Base-by-base conservation (phyloP, 2,888 invertebrate species). In the Scaptomyza polygonia region DNA sequence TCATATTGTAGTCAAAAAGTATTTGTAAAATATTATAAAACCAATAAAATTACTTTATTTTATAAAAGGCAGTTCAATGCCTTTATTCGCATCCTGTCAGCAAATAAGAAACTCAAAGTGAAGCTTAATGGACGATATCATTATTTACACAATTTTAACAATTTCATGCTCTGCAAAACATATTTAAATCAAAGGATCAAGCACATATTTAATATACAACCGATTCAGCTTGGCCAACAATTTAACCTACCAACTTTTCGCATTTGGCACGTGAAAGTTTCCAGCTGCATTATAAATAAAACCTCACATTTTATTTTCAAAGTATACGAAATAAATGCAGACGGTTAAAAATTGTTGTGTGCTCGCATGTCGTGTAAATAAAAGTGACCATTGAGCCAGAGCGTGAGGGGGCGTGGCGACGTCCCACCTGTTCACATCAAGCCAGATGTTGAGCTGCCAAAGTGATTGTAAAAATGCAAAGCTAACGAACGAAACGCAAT, bases 381-480 rank as follows among this genome's bases (percentile, higher is more conserved):
- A 67, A 88, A 87, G 68, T 81, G 88, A 85, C 86, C 88, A 78
- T 79, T 77, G 82, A 67, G 62, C 59, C 63, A 59, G 65, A n/a
- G n/a, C n/a, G n/a, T 61, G 69, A 69, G 82, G 52, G 58, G 44
- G 65, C 64, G 68, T 72, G 61, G 71, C 8, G 6, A 29, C 63
- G 48, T 47, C 55, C 55, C 40, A 16, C 11, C 18, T 14, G n/a
- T n/a, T 12, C 8, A 34, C n/a, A 25, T 39, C 21, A 21, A 47
- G 40, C 49, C 67, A 62, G 73, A 51, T 57, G 72, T 51, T 61
- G 67, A 66, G 53, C 71, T 82, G 77, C 57, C 87, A 87, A 84
- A 87, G 88, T 88, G 83, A 88, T 85, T 88, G 83, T 81, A 77
- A 74, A 83, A 83, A 83, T 88, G 72, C 82, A 81, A 84, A 84